phyloP scores from a whole-genome alignment of 2,888 invertebrate genomes.

The Tillus elongatus region DNA sequence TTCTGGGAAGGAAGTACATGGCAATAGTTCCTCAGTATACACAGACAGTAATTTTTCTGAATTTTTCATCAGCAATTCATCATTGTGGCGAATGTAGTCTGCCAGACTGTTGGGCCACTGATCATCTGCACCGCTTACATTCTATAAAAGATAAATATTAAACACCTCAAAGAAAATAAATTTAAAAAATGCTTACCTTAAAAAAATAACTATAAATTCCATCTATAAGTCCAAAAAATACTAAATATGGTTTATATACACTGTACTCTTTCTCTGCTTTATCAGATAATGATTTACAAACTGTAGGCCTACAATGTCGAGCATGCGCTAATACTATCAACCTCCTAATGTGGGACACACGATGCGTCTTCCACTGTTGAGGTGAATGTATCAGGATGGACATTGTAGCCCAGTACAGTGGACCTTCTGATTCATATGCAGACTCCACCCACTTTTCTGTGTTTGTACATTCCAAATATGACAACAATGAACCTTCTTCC shows the following conservation, averaged over 20 bases:
- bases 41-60: constrained; percentile 73
- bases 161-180: background rate
- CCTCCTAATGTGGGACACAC: constrained; percentile 64
- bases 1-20: constrained; percentile 83
- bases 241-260: constrained; percentile 76
- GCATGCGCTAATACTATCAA: constrained; percentile 70
- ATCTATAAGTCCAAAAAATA: constrained; percentile 80
- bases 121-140: constrained; percentile 62
- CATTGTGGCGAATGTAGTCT: constrained; percentile 89
- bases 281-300: constrained; percentile 44
- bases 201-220: constrained; percentile 77
- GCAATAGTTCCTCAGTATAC: constrained; percentile 82
- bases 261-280: constrained; percentile 56
- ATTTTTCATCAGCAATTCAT: constrained; percentile 80
- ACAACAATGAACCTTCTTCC: constrained; percentile 69
- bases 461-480: constrained; percentile 57
- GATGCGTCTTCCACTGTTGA: constrained; percentile 65
- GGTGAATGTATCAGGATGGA: constrained; percentile 71
- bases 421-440: constrained; percentile 84
- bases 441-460: constrained; percentile 65
- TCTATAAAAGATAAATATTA: constrained; percentile 43
- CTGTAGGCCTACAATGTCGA: constrained; percentile 53
- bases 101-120: constrained; percentile 87
- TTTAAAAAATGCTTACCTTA: constrained; percentile 51
- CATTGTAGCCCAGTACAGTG: constrained; percentile 79